Conservation (phyloP, 2,797 vertebrate species). For the Cercopithecus neglectus region DNA sequence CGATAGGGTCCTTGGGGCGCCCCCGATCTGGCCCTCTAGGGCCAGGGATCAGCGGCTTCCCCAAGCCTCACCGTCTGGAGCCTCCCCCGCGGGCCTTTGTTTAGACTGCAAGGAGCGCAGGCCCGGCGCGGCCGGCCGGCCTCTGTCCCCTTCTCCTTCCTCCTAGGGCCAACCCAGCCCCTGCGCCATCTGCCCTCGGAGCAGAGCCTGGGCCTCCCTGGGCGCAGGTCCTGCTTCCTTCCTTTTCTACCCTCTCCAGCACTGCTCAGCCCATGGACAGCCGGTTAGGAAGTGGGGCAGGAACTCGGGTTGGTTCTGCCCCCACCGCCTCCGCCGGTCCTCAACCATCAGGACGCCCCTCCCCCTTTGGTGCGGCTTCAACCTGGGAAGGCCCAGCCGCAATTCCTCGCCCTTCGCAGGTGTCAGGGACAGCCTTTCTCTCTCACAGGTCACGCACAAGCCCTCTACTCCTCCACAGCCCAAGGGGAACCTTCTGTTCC, state of each 20-base stretch:
- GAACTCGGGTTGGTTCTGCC: not conserved
- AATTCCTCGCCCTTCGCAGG: not conserved
- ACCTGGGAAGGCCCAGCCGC: not conserved
- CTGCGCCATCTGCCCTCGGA: not conserved
- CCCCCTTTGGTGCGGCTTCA: not conserved
- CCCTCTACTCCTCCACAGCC: no score
- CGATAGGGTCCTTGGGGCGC: not conserved
- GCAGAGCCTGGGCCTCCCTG: not conserved
- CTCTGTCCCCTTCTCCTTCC: not conserved
- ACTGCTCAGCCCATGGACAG: not conserved
- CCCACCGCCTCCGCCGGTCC: not conserved
- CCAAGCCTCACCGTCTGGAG: slow-evolving; percentile 89
- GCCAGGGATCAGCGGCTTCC: slow-evolving; percentile 90
- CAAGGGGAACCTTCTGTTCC: not conserved
- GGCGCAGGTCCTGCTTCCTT: not conserved
- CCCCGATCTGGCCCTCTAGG: slow-evolving; percentile 88
- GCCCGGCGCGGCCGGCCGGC: not conserved
- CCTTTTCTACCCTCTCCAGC: not conserved
- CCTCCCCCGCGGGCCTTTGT: slow-evolving; percentile 86
- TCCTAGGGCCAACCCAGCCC: not conserved
- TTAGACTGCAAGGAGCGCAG: not conserved
- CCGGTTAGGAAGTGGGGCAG: not conserved
- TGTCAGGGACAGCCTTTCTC: not conserved
- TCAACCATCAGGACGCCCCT: not conserved
- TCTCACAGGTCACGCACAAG: not conserved